Evolutionary conservation across 2,888 invertebrate genomes (phyloP).

Genomic region (Pristionchus mayeri): DNA sequence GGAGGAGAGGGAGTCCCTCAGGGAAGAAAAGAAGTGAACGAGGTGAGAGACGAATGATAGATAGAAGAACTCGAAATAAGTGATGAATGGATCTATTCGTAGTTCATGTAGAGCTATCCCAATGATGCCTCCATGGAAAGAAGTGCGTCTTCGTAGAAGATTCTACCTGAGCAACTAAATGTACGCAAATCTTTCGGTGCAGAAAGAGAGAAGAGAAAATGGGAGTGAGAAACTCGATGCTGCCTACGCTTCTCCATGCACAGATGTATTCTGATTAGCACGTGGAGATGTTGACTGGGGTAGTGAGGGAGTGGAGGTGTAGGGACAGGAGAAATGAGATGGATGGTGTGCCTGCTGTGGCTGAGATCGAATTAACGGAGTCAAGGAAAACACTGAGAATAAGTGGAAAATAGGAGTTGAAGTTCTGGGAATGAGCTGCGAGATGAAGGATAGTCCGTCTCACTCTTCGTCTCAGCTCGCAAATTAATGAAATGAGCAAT

Average conservation of each 20-base stretch:
- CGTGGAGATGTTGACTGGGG: too few relatives aligned
- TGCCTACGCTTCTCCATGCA: too few relatives aligned
- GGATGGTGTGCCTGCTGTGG: neutral
- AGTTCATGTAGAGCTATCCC: too few relatives aligned
- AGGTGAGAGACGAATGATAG: conserved; percentile 2
- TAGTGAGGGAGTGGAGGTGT: neutral
- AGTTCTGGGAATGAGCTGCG: conserved; percentile 8
- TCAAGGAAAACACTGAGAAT: neutral
- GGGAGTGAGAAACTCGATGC: too few relatives aligned
- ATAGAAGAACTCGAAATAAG: neutral
- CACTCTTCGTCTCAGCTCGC: neutral
- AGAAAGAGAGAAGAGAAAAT: too few relatives aligned
- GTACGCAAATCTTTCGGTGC: too few relatives aligned
- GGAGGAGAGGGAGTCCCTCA: conserved; percentile 12
- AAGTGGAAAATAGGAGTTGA: neutral
- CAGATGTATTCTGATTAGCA: too few relatives aligned
- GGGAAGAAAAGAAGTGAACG: conserved; percentile 12
- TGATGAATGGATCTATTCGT: too few relatives aligned
- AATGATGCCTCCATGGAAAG: too few relatives aligned
- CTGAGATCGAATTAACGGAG: neutral
- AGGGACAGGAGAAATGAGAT: neutral
- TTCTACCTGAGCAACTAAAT: too few relatives aligned
- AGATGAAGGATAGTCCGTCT: neutral
- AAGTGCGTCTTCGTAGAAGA: too few relatives aligned
- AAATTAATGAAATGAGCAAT: conserved; percentile 36